Conservation (phyloP, 2,888 invertebrate genomes). For the Ectropis crepuscularia region DNA sequence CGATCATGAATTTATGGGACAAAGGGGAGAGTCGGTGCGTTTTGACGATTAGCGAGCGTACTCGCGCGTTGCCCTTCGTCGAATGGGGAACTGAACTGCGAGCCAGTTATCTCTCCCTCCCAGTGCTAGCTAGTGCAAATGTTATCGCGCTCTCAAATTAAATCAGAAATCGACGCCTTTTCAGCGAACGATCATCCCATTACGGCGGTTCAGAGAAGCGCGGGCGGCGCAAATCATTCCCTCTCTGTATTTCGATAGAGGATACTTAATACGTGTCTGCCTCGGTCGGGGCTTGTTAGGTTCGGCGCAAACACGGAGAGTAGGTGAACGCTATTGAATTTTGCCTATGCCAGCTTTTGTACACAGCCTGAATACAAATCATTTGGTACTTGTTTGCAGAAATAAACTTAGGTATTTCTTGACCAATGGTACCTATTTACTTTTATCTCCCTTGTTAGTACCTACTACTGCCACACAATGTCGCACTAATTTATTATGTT, state of each 20-base stretch:
- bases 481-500: too few species aligned
- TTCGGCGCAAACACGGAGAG: constrained; percentile 32
- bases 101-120: constrained; percentile 67
- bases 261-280: constrained; percentile 39
- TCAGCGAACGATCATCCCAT: constrained; percentile 56
- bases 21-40: constrained; percentile 49
- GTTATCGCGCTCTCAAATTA: constrained; percentile 62
- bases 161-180: constrained; percentile 64
- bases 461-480: too few species aligned
- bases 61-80: constrained; percentile 43
- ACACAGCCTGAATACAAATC: constrained; percentile 33
- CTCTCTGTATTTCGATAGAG: constrained; percentile 42
- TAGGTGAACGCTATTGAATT: constrained; percentile 37
- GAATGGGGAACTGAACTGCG: constrained; percentile 42
- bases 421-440: constrained; percentile 2
- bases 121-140: constrained; percentile 57
- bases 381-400: constrained; percentile 10
- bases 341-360: constrained; percentile 30
- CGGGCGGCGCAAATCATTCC: constrained; percentile 49
- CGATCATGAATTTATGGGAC: constrained; percentile 48
- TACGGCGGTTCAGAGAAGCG: constrained; percentile 47
- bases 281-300: constrained; percentile 37
- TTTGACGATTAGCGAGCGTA: constrained; percentile 57
- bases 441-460: background rate
- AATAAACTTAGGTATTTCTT: constrained; percentile 9